Evolutionary conservation across 1,140 invertebrate genomes (phyloP).

Genomic region (Macrobrachium nipponense): DNA sequence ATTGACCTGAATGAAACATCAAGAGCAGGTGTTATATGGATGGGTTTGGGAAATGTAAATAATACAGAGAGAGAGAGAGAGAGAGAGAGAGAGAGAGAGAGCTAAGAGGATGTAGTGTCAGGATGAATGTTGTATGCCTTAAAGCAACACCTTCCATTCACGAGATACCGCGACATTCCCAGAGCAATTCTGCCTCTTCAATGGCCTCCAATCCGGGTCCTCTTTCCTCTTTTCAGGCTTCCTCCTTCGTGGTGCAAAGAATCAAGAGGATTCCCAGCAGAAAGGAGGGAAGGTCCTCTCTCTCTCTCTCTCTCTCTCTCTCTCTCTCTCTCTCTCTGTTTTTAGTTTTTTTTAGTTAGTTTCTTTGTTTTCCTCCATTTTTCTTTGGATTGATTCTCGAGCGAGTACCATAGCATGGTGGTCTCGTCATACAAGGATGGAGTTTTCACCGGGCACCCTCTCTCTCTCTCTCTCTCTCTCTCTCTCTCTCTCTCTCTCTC

Average conservation of each 20-base stretch:
- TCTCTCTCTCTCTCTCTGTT: not conserved
- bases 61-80: conserved; percentile 6
- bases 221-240: not conserved
- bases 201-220: not conserved
- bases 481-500: not conserved
- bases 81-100: not conserved
- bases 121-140: not conserved
- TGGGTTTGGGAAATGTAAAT: not conserved
- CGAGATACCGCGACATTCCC: not conserved
- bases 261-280: too few species aligned
- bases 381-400: not conserved
- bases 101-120: too few species aligned
- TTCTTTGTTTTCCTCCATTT: not conserved
- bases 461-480: too few species aligned
- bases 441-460: too few species aligned
- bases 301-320: not conserved
- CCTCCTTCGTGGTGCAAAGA: too few species aligned
- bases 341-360: not conserved
- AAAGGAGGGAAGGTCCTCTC: too few species aligned
- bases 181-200: not conserved
- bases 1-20: not conserved
- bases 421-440: too few species aligned
- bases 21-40: not conserved
- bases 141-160: too few species aligned
- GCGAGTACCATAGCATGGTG: too few species aligned